Evolutionary conservation across 1,140 invertebrate genomes (phyloP), one percentile per base, ranked within the genome.

Genomic region (Glomeris maerens): DNA sequence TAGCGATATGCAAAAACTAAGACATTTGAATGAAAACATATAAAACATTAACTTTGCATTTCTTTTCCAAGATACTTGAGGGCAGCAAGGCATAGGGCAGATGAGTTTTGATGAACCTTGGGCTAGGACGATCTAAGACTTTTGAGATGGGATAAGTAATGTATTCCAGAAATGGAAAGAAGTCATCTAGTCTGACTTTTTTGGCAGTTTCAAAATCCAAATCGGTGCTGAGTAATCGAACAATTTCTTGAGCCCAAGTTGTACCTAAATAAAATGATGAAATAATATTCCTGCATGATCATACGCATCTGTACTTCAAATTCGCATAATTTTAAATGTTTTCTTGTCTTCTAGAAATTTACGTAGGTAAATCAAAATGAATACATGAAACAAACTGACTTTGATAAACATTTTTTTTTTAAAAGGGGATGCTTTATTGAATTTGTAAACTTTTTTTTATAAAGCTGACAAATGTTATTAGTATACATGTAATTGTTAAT

Each of bases 241-340:
- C 73, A 77, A 91, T 84, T 70, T 92, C 86, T 64, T 88, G 84
- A 5, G 78, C 75, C 85, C 85, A 90, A 2, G 87, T 87, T 29
- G 84, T 89, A 26, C 86, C 87, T 83, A 61, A 50, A 55, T n/a
- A 44, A 27, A 59, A 0, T n/a, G n/a, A n/a, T n/a, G n/a, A n/a
- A n/a, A n/a, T n/a, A n/a, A n/a, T n/a, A n/a, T n/a, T n/a, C n/a
- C n/a, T n/a, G n/a, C n/a, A n/a, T n/a, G n/a, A n/a, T n/a, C n/a
- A n/a, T n/a, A n/a, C n/a, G n/a, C n/a, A n/a, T n/a, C n/a, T n/a
- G n/a, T n/a, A n/a, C n/a, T n/a, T n/a, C n/a, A n/a, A n/a, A n/a
- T n/a, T n/a, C n/a, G n/a, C n/a, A n/a, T n/a, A n/a, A n/a, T n/a
- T n/a, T n/a, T n/a, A n/a, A n/a, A n/a, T n/a, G n/a, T n/a, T n/a